Percentiles rank a stretch among this genome's conserved stretches.
phyloP scores from a whole-genome alignment of 2,888 invertebrate genomes.

The Heteropelma amictum region DNA sequence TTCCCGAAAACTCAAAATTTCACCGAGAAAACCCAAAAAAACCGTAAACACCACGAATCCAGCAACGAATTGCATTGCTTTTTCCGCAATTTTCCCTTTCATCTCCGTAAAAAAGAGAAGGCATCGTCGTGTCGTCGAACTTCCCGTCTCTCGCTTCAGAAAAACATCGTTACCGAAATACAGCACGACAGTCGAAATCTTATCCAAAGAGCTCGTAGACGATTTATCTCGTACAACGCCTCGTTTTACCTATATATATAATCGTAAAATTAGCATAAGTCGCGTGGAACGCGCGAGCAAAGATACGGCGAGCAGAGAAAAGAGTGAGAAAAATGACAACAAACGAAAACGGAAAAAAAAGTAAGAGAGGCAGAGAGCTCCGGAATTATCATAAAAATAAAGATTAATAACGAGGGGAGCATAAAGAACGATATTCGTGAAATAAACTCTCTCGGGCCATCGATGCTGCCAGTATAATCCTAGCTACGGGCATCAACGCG shows the following conservation, averaged over 20 bases:
- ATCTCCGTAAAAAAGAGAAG: too few relatives aligned
- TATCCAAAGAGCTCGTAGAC: slow-evolving; percentile 34
- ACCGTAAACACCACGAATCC: too few relatives aligned
- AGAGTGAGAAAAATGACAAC: neutral
- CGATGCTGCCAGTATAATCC: slow-evolving; percentile 37
- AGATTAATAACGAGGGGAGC: slow-evolving; percentile 25
- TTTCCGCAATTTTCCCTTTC: too few relatives aligned
- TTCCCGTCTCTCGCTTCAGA: too few relatives aligned
- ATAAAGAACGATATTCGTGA: slow-evolving; percentile 18
- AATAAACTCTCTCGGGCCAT: slow-evolving; percentile 29
- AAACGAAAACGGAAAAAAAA: neutral
- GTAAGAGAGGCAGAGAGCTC: neutral
- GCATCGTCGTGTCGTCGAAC: too few relatives aligned
- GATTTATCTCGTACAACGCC: slow-evolving; percentile 50
- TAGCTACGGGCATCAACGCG: slow-evolving; percentile 14
- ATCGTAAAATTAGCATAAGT: slow-evolving; percentile 71
- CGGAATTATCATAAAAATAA: slow-evolving; percentile 27
- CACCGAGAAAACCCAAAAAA: too few relatives aligned
- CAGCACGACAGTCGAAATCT: slow-evolving; percentile 57
- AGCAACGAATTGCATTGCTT: too few relatives aligned
- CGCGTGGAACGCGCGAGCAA: slow-evolving; percentile 38
- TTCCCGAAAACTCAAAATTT: too few relatives aligned
- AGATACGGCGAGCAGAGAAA: neutral
- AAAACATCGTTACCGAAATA: slow-evolving; percentile 52
- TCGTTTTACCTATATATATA: slow-evolving; percentile 63